Conservation (phyloP, 2,113 vertebrate genomes). For the Tenebrosternarchus preto region DNA sequence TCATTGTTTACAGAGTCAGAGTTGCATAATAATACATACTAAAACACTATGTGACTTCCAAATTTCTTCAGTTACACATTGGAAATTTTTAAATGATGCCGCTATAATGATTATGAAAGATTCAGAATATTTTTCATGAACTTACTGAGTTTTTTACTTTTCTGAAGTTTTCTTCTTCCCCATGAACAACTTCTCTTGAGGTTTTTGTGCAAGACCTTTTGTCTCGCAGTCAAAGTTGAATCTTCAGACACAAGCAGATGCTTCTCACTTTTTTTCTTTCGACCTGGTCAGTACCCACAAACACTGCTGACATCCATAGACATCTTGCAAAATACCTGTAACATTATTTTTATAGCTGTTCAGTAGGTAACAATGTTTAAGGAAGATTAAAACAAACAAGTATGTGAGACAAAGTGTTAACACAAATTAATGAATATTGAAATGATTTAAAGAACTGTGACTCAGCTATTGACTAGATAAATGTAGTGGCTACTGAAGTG, state of each 20-base stretch:
- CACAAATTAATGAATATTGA: background rate
- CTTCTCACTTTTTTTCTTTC: slow-evolving; percentile 34
- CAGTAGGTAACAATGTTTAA: slow-evolving; percentile 45
- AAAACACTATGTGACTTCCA: no score
- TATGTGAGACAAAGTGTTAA: background rate
- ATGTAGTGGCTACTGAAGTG: no score
- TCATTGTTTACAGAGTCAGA: background rate
- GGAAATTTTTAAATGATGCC: background rate
- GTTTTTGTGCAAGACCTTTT: background rate
- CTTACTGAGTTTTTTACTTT: background rate
- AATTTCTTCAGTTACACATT: no score
- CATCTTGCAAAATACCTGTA: slow-evolving; percentile 47
- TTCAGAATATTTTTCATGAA: background rate
- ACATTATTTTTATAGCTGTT: slow-evolving; percentile 60
- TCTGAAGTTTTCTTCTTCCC: background rate
- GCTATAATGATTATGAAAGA: background rate
- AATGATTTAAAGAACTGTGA: background rate
- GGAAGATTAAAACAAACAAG: slow-evolving; percentile 11
- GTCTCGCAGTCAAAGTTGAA: slow-evolving; percentile 14
- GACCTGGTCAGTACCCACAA: slow-evolving; percentile 17
- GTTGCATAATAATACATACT: no score
- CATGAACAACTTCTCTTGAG: background rate
- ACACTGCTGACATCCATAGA: slow-evolving; percentile 10
- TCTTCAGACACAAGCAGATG: background rate
- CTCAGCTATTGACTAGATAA: background rate